A percentile compares a stretch with the other conserved stretches of the same genome.
Conservation (phyloP, 2,797 vertebrate genomes). For the Chrysocyon brachyurus region DNA sequence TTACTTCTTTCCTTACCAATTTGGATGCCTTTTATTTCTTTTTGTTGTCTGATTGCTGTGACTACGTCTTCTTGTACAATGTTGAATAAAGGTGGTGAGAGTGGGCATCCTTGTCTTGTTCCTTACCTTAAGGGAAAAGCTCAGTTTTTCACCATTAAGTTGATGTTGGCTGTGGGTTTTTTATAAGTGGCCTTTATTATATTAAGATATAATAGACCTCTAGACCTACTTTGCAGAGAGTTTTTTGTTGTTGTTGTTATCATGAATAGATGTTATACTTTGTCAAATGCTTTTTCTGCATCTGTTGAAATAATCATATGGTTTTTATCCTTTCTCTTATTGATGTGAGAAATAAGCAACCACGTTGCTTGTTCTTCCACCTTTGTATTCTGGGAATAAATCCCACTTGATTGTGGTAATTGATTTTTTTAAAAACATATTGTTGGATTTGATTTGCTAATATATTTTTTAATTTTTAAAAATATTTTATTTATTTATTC, state of each 20-base stretch:
- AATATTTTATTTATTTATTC: no score
- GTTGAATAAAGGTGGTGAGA: background rate
- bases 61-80: background rate
- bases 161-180: background rate
- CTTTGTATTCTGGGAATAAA: background rate
- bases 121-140: background rate
- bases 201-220: background rate
- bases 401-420: background rate
- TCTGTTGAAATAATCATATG: background rate
- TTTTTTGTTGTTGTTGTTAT: background rate
- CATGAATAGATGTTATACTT: background rate
- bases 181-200: background rate
- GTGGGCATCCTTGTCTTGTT: background rate
- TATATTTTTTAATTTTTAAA: no score
- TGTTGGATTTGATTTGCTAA: no score
- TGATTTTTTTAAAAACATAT: background rate
- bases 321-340: background rate
- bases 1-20: background rate
- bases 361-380: background rate
- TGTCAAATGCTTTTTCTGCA: background rate
- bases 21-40: background rate
- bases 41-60: background rate
- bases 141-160: background rate
- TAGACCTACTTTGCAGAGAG: background rate
- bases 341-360: background rate